Percentiles rank a stretch among this genome's conserved stretches.
Conservation (phyloP, 2,888 invertebrate species). For the Ophion ventricosus region DNA sequence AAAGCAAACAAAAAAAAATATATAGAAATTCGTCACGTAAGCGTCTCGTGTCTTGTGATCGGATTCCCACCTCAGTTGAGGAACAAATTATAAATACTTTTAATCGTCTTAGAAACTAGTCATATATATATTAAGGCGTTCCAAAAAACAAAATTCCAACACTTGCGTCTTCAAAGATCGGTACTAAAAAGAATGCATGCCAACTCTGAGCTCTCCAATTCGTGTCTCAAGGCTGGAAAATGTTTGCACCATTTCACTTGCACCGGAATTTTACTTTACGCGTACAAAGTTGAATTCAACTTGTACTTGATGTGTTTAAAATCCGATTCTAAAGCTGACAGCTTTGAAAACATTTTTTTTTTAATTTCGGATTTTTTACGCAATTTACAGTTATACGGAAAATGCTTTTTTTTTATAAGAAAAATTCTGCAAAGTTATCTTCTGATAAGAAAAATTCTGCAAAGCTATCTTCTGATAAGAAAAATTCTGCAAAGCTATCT, state of each 20-base stretch:
- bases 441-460: neutral
- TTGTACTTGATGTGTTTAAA: too few species aligned
- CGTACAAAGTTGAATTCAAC: too few species aligned
- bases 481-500: neutral
- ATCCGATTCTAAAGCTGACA: too few species aligned
- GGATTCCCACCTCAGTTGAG: constrained; percentile 50
- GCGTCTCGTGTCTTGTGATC: neutral
- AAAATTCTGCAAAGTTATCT: neutral
- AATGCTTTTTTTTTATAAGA: too few species aligned
- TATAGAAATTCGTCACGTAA: neutral
- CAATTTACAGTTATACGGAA: too few species aligned
- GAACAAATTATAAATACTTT: constrained; percentile 66
- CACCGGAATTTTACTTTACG: too few species aligned
- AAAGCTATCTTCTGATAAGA: neutral
- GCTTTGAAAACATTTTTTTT: too few species aligned
- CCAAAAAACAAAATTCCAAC: neutral
- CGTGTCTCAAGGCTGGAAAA: neutral
- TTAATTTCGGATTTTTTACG: too few species aligned
- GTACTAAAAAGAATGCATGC: neutral
- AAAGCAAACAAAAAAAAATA: neutral
- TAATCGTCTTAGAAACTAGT: constrained; percentile 67
- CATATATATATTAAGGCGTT: constrained; percentile 43
- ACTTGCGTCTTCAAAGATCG: neutral
- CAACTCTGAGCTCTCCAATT: neutral
- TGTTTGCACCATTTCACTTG: too few species aligned